Evolutionary conservation across 2,113 vertebrate genomes (phyloP).

Genomic region (Osmerus mordax): DNA sequence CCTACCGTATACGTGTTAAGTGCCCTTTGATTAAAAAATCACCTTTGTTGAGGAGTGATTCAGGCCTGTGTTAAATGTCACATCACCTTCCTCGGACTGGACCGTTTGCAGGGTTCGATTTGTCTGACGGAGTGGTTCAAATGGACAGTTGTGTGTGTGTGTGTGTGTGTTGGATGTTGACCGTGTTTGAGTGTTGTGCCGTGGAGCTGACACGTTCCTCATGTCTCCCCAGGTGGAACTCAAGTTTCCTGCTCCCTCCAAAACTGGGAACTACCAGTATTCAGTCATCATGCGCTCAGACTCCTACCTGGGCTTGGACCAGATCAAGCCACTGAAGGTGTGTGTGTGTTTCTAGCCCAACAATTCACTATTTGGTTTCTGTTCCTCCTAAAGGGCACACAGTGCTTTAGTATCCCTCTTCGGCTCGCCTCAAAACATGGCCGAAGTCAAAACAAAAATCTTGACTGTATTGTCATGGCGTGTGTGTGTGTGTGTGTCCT

Average conservation of each 20-base stretch:
- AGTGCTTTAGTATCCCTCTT: background rate
- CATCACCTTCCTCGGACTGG: no score
- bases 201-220: background rate
- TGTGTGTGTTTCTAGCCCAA: slow-evolving; percentile 6
- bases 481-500: slow-evolving; percentile 23
- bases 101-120: no score
- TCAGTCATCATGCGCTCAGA: slow-evolving; percentile 94
- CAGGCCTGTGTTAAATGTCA: no score
- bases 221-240: slow-evolving; percentile 83
- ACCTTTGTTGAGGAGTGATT: no score
- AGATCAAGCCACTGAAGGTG: slow-evolving; percentile 95
- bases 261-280: slow-evolving; percentile 97
- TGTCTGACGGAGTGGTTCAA: background rate
- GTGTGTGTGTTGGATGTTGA: background rate
- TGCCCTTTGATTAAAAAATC: no score
- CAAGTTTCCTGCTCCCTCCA: slow-evolving; percentile 96
- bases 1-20: no score
- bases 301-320: slow-evolving; percentile 95
- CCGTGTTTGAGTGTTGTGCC: background rate
- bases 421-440: no score
- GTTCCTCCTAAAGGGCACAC: background rate
- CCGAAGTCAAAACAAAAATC: no score
- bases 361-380: background rate
- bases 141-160: slow-evolving; percentile 4
- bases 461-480: background rate